These are phyloP conservation scores for Drosophila punjabiensis DNA, from an alignment of 1,140 invertebrate species.

Conservation along the genomic window DNA sequence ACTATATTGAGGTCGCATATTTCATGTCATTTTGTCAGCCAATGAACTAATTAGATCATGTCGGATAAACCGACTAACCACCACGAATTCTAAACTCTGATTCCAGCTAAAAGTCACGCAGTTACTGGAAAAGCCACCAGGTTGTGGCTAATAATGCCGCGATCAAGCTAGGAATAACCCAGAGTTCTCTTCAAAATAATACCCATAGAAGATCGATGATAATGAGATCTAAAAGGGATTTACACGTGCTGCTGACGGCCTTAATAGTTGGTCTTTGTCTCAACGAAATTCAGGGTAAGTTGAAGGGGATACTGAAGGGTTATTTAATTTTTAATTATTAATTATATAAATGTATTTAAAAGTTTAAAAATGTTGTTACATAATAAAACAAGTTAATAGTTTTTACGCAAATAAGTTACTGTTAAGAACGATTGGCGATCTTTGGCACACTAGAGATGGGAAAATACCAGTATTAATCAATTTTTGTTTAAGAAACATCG, in stretches of 20 bases:
- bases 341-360: background rate
- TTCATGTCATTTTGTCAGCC: constrained; percentile 58
- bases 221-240: constrained; percentile 52
- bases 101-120: constrained; percentile 40
- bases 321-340: background rate
- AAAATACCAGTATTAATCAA: background rate
- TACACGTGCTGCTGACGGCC: constrained; percentile 34
- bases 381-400: no score
- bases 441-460: no score
- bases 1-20: constrained; percentile 75
- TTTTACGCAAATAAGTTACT: background rate
- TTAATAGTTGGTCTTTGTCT: constrained; percentile 49
- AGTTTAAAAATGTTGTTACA: no score
- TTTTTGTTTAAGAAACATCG: background rate
- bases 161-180: constrained; percentile 24
- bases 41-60: constrained; percentile 70
- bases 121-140: constrained; percentile 17
- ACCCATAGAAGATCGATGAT: constrained; percentile 9
- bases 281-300: constrained; percentile 60
- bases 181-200: constrained; percentile 2
- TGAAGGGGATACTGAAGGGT: background rate
- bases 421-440: background rate
- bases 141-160: constrained; percentile 60
- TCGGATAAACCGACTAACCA: constrained; percentile 43
- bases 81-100: constrained; percentile 31